phyloP scores from a whole-genome alignment of 37 sponge, comb jelly and placozoan species.

The Hormiphora californensis region DNA sequence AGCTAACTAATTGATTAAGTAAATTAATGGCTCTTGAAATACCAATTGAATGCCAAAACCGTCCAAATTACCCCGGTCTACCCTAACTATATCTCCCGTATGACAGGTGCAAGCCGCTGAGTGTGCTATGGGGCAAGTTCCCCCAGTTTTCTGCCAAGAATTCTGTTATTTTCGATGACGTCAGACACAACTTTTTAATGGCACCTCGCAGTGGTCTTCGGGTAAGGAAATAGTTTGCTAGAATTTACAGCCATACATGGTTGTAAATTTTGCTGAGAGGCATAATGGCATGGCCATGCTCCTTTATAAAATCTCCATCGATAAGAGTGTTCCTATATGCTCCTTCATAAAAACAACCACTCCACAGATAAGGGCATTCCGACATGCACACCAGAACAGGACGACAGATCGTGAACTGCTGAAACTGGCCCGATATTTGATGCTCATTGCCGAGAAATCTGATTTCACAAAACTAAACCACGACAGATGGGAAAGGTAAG shows the following conservation, averaged over 20 bases:
- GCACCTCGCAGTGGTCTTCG: slow-evolving; percentile 51
- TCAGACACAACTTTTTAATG: slow-evolving; percentile 58
- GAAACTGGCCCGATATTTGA: slow-evolving; percentile 52
- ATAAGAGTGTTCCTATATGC: neutral
- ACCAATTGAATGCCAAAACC: no score
- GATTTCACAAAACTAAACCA: slow-evolving; percentile 55
- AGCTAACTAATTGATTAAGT: no score
- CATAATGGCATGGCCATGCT: neutral
- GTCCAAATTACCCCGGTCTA: no score
- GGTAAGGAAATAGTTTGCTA: slow-evolving; percentile 11
- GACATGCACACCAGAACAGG: slow-evolving; percentile 56
- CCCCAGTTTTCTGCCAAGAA: slow-evolving; percentile 42
- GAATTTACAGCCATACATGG: no score
- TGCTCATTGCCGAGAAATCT: neutral
- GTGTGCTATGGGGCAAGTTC: slow-evolving; percentile 58
- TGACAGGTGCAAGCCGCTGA: slow-evolving; percentile 54
- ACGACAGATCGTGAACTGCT: slow-evolving; percentile 56
- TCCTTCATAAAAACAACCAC: neutral
- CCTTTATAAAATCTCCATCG: neutral
- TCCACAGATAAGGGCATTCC: slow-evolving; percentile 41
- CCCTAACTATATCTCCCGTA: neutral
- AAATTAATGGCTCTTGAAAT: no score
- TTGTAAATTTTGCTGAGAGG: no score
- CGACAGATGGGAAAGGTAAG: slow-evolving; percentile 57
- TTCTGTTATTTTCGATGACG: slow-evolving; percentile 56